A percentile compares a stretch with the other conserved stretches of the same genome.
Evolutionary conservation across 2,797 vertebrate species (phyloP).

Genomic region (Coregonus ussuriensis): DNA sequence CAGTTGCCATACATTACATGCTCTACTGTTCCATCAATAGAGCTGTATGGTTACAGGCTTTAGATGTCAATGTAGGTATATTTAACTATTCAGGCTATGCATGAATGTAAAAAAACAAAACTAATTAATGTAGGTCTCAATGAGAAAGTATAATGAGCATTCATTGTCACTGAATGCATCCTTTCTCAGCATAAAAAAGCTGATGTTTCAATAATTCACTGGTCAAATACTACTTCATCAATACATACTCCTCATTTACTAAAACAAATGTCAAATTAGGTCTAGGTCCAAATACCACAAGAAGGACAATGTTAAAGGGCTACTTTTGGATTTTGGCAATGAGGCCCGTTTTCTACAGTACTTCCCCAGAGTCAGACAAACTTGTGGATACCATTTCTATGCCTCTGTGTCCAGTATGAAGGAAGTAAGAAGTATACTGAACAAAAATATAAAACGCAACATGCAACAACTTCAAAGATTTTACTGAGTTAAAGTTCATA

Average conservation of each 20-base stretch:
- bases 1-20: conserved; percentile 49
- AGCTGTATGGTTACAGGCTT: conserved; percentile 26
- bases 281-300: too few species aligned
- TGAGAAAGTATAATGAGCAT: not conserved
- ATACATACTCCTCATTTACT: not conserved
- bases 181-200: not conserved
- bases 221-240: not conserved
- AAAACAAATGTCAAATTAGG: too few species aligned
- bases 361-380: too few species aligned
- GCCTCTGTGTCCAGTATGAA: too few species aligned
- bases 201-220: not conserved
- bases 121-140: not conserved
- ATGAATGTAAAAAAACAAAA: not conserved
- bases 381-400: too few species aligned
- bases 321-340: too few species aligned
- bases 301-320: too few species aligned
- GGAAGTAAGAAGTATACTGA: too few species aligned
- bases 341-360: too few species aligned
- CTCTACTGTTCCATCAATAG: conserved; percentile 15
- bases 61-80: not conserved
- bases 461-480: too few species aligned
- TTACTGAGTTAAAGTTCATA: too few species aligned
- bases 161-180: not conserved
- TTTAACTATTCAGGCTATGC: not conserved
- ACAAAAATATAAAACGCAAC: too few species aligned